These are phyloP conservation scores for Chaenogobius annularis DNA, from an alignment of 2,113 vertebrate genomes.

Conservation along the genomic window DNA sequence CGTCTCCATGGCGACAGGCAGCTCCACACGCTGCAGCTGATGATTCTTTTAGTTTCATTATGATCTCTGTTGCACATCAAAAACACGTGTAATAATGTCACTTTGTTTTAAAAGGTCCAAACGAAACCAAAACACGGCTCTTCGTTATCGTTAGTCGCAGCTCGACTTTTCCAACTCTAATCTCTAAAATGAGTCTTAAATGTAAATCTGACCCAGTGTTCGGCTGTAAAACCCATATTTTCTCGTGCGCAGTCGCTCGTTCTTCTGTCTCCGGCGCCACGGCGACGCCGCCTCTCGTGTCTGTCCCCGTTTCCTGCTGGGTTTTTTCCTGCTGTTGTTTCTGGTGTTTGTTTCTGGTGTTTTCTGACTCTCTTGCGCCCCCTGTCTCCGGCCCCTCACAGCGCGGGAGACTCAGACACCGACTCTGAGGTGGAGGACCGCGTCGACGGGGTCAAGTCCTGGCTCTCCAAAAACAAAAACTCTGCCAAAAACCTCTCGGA, in stretches of 20 bases:
- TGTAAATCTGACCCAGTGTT: neutral
- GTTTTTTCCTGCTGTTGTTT: neutral
- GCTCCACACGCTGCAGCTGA: no score
- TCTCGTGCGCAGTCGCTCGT: neutral
- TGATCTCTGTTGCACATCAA: no score
- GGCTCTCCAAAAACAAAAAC: constrained; percentile 86
- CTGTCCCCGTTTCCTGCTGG: no score
- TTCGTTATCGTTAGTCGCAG: no score
- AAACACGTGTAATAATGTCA: no score
- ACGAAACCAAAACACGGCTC: no score
- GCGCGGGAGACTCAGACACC: constrained; percentile 88
- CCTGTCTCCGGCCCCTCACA: constrained; percentile 59
- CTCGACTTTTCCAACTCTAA: no score
- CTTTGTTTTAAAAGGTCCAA: no score
- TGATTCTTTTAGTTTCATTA: no score
- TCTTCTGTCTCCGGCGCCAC: no score
- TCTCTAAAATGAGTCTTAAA: neutral
- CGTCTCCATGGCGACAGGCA: no score
- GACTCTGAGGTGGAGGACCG: constrained; percentile 92
- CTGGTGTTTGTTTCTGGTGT: neutral
- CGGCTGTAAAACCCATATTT: neutral
- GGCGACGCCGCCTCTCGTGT: no score
- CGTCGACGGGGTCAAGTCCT: constrained; percentile 94
- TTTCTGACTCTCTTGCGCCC: constrained; percentile 28
- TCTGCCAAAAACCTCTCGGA: constrained; percentile 89